These are phyloP conservation scores for Andrena bucephala DNA, from an alignment of 2,888 invertebrate species.

Conservation along the genomic window DNA sequence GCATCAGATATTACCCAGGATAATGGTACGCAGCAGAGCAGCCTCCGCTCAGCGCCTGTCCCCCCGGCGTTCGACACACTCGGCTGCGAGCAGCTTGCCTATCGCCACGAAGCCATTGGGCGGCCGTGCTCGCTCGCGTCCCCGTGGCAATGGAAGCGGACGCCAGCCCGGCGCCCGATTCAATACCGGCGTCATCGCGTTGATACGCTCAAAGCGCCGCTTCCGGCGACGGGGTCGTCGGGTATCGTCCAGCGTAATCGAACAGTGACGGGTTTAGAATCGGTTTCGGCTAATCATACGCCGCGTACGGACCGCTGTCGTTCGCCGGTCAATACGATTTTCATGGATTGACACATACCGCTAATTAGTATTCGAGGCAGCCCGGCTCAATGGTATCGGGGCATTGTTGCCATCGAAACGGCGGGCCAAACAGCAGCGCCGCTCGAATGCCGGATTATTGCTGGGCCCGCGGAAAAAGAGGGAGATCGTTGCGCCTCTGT, in stretches of 20 bases:
- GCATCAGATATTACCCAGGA: conserved; percentile 72
- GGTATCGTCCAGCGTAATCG: conserved; percentile 49
- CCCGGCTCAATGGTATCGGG: neutral
- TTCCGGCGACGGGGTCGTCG: conserved; percentile 32
- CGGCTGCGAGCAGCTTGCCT: neutral
- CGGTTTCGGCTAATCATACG: conserved; percentile 52
- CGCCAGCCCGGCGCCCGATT: conserved; percentile 45
- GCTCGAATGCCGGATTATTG: conserved; percentile 12
- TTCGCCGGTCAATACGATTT: conserved; percentile 41
- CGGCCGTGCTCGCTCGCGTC: neutral
- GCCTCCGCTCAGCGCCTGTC: conserved; percentile 53
- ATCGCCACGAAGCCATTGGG: neutral
- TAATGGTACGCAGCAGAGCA: conserved; percentile 61
- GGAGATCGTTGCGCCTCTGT: neutral
- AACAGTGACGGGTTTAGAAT: conserved; percentile 49
- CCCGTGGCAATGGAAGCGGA: conserved; percentile 24
- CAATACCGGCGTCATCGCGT: conserved; percentile 52
- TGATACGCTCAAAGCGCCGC: conserved; percentile 60
- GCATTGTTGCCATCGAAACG: conserved; percentile 18
- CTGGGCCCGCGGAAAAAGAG: neutral
- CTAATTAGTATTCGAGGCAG: conserved; percentile 51
- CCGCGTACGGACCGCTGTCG: conserved; percentile 16
- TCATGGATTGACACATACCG: conserved; percentile 39
- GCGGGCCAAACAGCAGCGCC: neutral
- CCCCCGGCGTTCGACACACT: conserved; percentile 11